These are phyloP conservation scores for Aythya baeri DNA, from an alignment of 2,113 vertebrate species.

Conservation along the genomic window DNA sequence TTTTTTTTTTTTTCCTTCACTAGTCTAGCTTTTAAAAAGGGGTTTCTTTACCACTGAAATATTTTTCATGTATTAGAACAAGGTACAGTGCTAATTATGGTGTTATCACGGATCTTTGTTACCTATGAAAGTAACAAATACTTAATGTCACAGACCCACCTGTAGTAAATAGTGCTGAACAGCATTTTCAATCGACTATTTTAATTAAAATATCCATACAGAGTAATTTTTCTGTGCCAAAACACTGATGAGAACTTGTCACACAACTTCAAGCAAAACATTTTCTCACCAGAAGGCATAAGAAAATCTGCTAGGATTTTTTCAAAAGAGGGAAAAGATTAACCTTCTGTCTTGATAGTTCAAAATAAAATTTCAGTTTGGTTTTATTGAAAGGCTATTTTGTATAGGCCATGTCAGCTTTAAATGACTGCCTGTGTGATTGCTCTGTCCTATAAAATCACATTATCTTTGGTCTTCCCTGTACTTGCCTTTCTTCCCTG, in stretches of 20 bases:
- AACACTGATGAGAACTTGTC: neutral
- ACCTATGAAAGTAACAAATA: neutral
- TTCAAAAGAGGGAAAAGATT: neutral
- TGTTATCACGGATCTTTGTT: neutral
- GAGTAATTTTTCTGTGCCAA: neutral
- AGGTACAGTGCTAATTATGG: neutral
- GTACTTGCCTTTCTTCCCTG: neutral
- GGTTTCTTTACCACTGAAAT: neutral
- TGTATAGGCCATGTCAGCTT: neutral
- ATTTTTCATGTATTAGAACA: neutral
- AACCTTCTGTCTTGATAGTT: neutral
- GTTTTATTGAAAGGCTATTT: neutral
- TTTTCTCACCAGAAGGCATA: neutral
- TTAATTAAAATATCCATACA: neutral
- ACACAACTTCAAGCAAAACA: neutral
- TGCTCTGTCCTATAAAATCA: fast-evolving
- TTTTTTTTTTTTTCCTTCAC: neutral
- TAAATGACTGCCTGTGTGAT: neutral
- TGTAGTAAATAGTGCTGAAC: neutral
- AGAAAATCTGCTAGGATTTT: neutral
- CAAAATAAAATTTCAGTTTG: neutral
- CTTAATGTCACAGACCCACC: neutral
- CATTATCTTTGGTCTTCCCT: neutral
- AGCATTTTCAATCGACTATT: neutral
- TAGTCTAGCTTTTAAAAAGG: neutral